Base-by-base conservation (phyloP, 2,797 vertebrate species). In the Heteromormyrus szaboi region DNA sequence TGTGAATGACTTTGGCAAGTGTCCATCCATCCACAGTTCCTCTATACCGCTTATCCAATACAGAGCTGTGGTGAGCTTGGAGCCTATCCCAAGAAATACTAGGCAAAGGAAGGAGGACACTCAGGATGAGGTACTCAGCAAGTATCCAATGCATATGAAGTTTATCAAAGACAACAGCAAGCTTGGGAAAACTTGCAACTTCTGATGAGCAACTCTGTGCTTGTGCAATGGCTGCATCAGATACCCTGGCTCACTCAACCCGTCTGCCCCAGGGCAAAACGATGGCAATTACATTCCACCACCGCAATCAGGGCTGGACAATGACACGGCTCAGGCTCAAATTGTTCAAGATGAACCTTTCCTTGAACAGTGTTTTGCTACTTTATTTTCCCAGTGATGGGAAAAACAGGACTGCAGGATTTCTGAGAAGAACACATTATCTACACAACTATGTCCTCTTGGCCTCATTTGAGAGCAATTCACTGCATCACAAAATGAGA, bases 351-450 rank as follows among this genome's bases (percentile, higher is more conserved):
- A 46, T 1, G 41, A 81, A 33, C 76, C 76, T 22, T 46, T 46
- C 41, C 76, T 44, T 46, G 37, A 81, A n/a, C 76, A 41, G 76
- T 44, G 76, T 46, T n/a, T 46, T 44, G 41, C 76, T 33, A 81
- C 33, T 81, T 44, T 8, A 46, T 46, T 81, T 81, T 46, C 37
- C 19, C 76, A 22, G 76, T 81, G 76, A 46, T 81, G 76, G 76
- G 76, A 81, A 81, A 81, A 81, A 81, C 76, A 81, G 76, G 76
- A 81, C 37, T 46, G 76, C 37, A n/a, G 76, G 37, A 81, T n/a
- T 81, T 81, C 76, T 81, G 76, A 46, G 76, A 81, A 81, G 76
- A 46, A n/a, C 37, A 81, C 33, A 81, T 44, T 46, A 81, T 81
- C 76, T 81, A 81, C 76, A 46, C 17, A 81, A n/a, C 76, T 81